These are phyloP conservation scores for Sitta carolinensis DNA, from an alignment of 2,797 vertebrate genomes.

Conservation along the genomic window DNA sequence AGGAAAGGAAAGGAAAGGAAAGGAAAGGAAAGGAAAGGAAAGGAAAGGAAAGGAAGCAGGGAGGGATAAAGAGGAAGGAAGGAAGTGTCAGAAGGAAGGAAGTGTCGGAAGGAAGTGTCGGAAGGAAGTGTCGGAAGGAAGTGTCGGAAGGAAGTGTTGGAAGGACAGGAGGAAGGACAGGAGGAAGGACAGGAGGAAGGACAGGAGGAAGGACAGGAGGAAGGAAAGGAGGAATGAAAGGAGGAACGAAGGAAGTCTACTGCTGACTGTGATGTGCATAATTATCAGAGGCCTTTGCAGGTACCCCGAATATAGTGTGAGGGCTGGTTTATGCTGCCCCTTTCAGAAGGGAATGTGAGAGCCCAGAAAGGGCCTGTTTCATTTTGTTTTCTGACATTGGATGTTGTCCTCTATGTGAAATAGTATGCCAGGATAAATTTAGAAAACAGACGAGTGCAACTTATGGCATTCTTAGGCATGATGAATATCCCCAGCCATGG, in stretches of 20 bases:
- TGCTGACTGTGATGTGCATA: rapidly evolving
- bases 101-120: no score
- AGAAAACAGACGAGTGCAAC: background rate
- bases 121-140: no score
- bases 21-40: no score
- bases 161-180: no score
- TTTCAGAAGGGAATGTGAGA: background rate
- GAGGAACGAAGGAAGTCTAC: background rate
- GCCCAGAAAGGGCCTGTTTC: background rate
- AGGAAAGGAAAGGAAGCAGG: no score
- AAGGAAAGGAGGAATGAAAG: no score
- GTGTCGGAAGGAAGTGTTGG: no score
- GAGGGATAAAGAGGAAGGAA: no score
- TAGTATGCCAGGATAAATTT: background rate
- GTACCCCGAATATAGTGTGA: background rate
- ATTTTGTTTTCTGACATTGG: background rate
- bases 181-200: no score
- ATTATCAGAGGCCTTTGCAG: background rate
- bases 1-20: no score
- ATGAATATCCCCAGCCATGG: background rate
- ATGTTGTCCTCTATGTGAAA: background rate
- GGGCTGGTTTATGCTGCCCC: background rate
- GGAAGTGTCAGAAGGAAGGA: no score
- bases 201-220: no score
- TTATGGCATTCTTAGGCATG: background rate